Evolutionary conservation across 2,113 vertebrate genomes (phyloP), one percentile per base, ranked within the genome.

Genomic region (Rhynchomys soricoides): DNA sequence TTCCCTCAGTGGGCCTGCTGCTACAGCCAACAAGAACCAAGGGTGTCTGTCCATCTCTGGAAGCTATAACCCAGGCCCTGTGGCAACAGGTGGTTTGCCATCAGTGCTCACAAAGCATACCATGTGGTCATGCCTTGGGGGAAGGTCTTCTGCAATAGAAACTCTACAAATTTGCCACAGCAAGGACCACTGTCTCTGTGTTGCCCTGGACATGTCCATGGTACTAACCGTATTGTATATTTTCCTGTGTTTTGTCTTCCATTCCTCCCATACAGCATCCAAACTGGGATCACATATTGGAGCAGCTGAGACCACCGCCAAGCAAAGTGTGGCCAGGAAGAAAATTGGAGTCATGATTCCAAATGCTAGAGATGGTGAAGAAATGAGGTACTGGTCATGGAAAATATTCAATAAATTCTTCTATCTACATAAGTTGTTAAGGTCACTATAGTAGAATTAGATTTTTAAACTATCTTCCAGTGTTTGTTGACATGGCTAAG

Each of bases 241-340:
- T 93, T 98, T 99, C 2, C 34, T 73, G 71, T 99, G 99, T 98
- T 98, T 99, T 62, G 94, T 97, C 97, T 99, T 99, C 99, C 99
- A 99, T 66, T 98, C 93, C 6, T 98, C 11, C 99, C 99, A 99
- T 68, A 99, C 99, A 0, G 96, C 64, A 3, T 99, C 98, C 96
- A 99, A 97, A 16, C 98, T 98, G 0, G 96, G 95, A 96, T 99
- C 98, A 34, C 94, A 13, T 1, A 87, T 94, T 13, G 99, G 99
- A 13, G 99, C 98, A 0, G 98, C 98, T 17, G 98, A 97, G 57
- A 87, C 88, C 57, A 75, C 26, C 0, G 95, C 98, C 4, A 99
- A 5, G 94, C 98, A 98, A n/a, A 99, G 68, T 0, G 94, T 96
- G 79, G 98, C 94, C 26, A 98, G 3, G 37, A 97, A 24, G 13